phyloP scores from a whole-genome alignment of 2,888 invertebrate genomes.

The Diadromus collaris region DNA sequence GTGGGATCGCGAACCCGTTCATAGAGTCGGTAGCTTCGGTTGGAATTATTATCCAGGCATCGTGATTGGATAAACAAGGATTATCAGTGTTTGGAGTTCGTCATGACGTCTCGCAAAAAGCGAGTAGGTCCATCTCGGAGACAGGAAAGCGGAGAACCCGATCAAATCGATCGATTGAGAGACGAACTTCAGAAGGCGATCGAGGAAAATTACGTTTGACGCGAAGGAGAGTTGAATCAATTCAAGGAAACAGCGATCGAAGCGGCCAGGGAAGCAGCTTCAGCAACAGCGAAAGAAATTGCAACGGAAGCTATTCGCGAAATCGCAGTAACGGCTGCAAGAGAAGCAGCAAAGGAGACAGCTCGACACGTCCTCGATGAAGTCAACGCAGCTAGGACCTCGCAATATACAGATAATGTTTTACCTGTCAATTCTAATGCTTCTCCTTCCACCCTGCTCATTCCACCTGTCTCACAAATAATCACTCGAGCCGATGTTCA shows the following conservation, averaged over 20 bases:
- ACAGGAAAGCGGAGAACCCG: background rate
- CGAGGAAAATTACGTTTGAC: background rate
- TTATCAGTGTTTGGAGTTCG: no score
- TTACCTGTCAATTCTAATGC: background rate
- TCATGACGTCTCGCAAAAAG: background rate
- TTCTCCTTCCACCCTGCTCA: no score
- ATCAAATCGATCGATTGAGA: background rate
- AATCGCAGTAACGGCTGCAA: background rate
- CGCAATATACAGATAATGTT: slow-evolving; percentile 6
- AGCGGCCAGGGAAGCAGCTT: background rate
- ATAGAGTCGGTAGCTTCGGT: no score
- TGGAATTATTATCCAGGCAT: no score
- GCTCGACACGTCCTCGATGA: background rate
- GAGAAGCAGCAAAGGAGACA: background rate
- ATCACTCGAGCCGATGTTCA: background rate
- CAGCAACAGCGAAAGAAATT: background rate
- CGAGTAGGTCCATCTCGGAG: background rate
- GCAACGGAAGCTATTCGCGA: background rate
- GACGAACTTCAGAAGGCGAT: no score
- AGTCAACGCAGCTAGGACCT: background rate
- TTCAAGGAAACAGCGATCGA: slow-evolving; percentile 1
- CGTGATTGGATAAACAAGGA: no score
- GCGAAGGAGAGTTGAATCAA: background rate
- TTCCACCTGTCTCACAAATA: no score
- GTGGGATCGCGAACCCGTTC: no score